Evolutionary conservation across 1,140 invertebrate genomes (phyloP).

Genomic region (Oncopodura yosiiana): DNA sequence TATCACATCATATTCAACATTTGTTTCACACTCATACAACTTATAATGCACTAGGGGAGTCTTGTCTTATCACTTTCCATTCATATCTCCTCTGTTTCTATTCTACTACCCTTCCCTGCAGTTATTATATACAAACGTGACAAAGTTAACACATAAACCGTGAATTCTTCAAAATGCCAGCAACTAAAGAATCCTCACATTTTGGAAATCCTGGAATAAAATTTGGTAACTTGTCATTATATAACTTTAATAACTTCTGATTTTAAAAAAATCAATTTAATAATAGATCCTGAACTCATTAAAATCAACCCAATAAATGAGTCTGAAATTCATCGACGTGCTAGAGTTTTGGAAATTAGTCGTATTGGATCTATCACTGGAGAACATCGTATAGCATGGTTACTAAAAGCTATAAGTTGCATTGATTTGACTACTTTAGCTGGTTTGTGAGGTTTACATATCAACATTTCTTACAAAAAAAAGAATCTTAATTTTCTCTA

Average conservation of each 20-base stretch:
- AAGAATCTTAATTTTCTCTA: neutral
- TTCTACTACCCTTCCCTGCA: too few relatives aligned
- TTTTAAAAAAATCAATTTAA: neutral
- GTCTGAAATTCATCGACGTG: constrained; percentile 28
- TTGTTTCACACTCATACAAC: too few relatives aligned
- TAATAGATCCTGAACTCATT: constrained; percentile 12
- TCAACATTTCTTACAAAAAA: neutral
- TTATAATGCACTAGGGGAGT: too few relatives aligned
- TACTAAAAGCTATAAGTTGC: constrained; percentile 66
- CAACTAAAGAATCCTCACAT: too few relatives aligned
- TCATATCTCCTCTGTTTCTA: too few relatives aligned
- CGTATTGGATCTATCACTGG: constrained; percentile 6
- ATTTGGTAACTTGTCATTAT: constrained; percentile 4
- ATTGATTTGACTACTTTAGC: constrained; percentile 88
- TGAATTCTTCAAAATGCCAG: too few relatives aligned
- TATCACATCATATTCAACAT: too few relatives aligned
- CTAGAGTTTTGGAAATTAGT: constrained; percentile 7
- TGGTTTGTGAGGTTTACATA: constrained; percentile 37
- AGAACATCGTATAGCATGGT: constrained; percentile 56
- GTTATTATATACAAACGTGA: too few relatives aligned
- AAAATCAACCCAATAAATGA: constrained; percentile 31
- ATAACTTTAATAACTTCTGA: neutral
- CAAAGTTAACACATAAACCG: too few relatives aligned
- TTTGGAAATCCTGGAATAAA: constrained; percentile 14
- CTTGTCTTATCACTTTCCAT: too few relatives aligned